phyloP scores from a whole-genome alignment of 2,888 invertebrate species.

The Coleophora flavipennella region DNA sequence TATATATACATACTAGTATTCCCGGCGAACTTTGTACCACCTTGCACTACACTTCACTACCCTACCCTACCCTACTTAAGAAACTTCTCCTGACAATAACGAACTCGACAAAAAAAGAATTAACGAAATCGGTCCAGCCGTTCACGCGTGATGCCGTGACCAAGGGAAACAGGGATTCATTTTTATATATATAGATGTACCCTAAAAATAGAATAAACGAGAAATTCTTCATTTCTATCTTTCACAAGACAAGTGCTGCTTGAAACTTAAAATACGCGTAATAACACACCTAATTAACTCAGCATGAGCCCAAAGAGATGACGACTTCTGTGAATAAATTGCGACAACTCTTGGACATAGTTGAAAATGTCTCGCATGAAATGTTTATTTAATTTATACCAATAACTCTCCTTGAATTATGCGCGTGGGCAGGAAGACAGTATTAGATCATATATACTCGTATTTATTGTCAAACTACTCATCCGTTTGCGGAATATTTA shows the following conservation, averaged over 20 bases:
- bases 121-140: no score
- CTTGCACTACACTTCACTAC: no score
- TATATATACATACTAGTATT: no score
- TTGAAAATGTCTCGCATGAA: conserved; percentile 57
- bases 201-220: no score
- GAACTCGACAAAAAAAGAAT: no score
- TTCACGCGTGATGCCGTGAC: no score
- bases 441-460: conserved; percentile 63
- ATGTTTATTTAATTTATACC: conserved; percentile 68
- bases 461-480: conserved; percentile 60
- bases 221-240: no score
- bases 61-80: no score
- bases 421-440: conserved; percentile 62
- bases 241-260: neutral
- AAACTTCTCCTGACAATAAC: no score
- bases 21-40: no score
- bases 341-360: conserved; percentile 44
- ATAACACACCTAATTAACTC: conserved; percentile 34
- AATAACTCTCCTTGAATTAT: conserved; percentile 65
- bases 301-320: conserved; percentile 23
- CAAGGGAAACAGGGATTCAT: no score
- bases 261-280: conserved; percentile 2
- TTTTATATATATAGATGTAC: no score
- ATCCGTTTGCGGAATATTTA: conserved; percentile 57
- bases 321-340: conserved; percentile 45